A percentile compares a stretch with the other conserved stretches of the same genome.
Evolutionary conservation across 2,888 invertebrate species (phyloP).

Genomic region (Drosophila lutescens): DNA sequence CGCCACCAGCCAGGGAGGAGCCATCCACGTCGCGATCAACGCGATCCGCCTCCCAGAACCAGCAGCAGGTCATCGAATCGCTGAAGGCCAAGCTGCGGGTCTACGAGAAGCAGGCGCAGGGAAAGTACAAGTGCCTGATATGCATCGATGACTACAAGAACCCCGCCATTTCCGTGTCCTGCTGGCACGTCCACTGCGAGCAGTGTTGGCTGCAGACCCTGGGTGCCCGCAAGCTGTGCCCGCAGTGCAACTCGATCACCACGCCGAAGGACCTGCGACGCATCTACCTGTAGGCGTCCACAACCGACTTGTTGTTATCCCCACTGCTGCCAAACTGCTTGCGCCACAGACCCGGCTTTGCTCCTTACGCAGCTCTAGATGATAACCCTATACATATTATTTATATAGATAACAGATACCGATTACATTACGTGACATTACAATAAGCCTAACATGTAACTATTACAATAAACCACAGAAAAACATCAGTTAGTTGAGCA

Average conservation of each 20-base stretch:
- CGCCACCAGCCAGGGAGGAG: slow-evolving; percentile 13
- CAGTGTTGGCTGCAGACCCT: slow-evolving; percentile 89
- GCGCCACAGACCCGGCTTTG: slow-evolving; percentile 10
- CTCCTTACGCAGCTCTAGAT: slow-evolving; percentile 31
- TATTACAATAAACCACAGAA: slow-evolving; percentile 61
- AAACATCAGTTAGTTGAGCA: not conserved
- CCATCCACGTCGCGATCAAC: slow-evolving; percentile 43
- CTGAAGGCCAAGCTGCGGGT: slow-evolving; percentile 91
- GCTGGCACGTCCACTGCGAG: slow-evolving; percentile 99
- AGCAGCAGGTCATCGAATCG: slow-evolving; percentile 87
- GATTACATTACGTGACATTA: slow-evolving; percentile 69
- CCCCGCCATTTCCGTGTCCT: slow-evolving; percentile 96
- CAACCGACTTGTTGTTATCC: slow-evolving; percentile 24
- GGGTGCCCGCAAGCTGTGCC: slow-evolving; percentile 95
- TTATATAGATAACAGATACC: slow-evolving; percentile 58
- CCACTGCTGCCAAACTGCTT: slow-evolving; percentile 17
- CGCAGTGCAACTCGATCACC: slow-evolving; percentile 97
- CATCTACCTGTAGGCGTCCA: slow-evolving; percentile 90
- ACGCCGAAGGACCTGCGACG: slow-evolving; percentile 93
- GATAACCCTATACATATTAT: slow-evolving; percentile 45
- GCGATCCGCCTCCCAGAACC: slow-evolving; percentile 49
- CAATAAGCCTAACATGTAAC: slow-evolving; percentile 69
- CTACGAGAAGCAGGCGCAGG: slow-evolving; percentile 87
- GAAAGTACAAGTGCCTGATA: slow-evolving; percentile 93
- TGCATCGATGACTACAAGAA: slow-evolving; percentile 94